phyloP scores from a whole-genome alignment of 2,888 invertebrate genomes.

The Bhutanitis thaidina region DNA sequence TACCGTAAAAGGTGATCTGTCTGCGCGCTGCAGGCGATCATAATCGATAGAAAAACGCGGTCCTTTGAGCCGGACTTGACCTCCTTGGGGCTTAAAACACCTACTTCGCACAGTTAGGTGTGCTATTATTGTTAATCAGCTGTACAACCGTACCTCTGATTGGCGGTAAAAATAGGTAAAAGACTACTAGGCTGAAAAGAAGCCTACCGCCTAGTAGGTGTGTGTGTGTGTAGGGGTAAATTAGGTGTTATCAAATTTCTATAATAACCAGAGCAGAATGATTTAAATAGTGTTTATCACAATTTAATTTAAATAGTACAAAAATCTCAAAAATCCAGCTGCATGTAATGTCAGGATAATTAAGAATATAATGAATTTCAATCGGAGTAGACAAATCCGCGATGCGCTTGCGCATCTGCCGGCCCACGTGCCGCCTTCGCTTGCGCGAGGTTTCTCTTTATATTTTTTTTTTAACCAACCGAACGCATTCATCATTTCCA shows the following conservation, averaged over 20 bases:
- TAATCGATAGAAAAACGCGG: conserved; percentile 70
- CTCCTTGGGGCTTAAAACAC: conserved; percentile 43
- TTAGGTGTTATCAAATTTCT: too few relatives aligned
- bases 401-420: conserved; percentile 73
- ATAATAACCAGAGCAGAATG: too few relatives aligned
- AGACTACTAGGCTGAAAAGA: too few relatives aligned
- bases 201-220: too few relatives aligned
- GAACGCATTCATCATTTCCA: conserved; percentile 67
- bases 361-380: conserved; percentile 53
- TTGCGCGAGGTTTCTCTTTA: conserved; percentile 59
- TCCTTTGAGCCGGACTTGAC: conserved; percentile 70
- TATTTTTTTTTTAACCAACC: conserved; percentile 54
- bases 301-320: too few relatives aligned
- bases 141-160: too few relatives aligned
- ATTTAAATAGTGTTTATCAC: too few relatives aligned
- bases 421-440: conserved; percentile 73
- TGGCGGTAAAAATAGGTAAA: too few relatives aligned
- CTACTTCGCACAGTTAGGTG: conserved; percentile 13
- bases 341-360: conserved; percentile 54
- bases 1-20: conserved; percentile 67
- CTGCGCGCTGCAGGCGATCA: conserved; percentile 55
- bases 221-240: too few relatives aligned
- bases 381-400: conserved; percentile 40
- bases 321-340: conserved; percentile 53
- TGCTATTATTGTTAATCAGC: conserved; percentile 4